These are phyloP conservation scores for Buphagus erythrorhynchus DNA, from an alignment of 2,797 vertebrate species.

Conservation along the genomic window DNA sequence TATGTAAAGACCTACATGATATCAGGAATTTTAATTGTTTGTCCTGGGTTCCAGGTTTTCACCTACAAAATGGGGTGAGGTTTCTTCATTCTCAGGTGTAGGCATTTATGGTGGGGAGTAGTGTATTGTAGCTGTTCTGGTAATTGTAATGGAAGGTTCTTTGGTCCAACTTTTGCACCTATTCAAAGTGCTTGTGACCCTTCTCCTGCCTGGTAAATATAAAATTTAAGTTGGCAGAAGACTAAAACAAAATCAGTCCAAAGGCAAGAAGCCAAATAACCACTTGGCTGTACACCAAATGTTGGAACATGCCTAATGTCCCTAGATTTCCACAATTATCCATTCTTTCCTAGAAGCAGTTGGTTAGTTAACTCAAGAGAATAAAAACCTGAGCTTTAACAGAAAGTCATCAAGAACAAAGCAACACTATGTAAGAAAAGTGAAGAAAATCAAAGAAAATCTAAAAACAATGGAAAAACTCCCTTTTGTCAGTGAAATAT, in stretches of 20 bases:
- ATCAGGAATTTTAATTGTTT: not conserved
- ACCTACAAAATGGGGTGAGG: not conserved
- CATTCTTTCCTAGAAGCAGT: slow-evolving; percentile 10
- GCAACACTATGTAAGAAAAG: not conserved
- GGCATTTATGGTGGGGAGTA: not conserved
- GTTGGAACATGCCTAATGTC: not conserved
- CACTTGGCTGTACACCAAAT: not conserved
- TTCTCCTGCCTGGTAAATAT: not conserved
- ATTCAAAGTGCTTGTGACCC: not conserved
- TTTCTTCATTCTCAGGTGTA: not conserved
- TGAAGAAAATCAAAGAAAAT: not conserved
- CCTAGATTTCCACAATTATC: slow-evolving; percentile 3
- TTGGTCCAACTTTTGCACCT: not conserved
- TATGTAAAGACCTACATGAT: not conserved
- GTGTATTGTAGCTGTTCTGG: not conserved
- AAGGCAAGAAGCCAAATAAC: slow-evolving; percentile 5
- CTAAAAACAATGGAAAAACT: not conserved
- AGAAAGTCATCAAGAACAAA: not conserved
- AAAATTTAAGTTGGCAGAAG: slow-evolving; percentile 16
- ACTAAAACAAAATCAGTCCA: not conserved
- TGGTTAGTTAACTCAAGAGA: not conserved
- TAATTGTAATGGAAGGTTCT: not conserved
- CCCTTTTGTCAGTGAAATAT: not conserved
- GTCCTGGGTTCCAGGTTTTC: not conserved
- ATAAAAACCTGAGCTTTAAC: not conserved